phyloP scores from a whole-genome alignment of 2,797 vertebrate genomes.

The Threskiornis aethiopicus region DNA sequence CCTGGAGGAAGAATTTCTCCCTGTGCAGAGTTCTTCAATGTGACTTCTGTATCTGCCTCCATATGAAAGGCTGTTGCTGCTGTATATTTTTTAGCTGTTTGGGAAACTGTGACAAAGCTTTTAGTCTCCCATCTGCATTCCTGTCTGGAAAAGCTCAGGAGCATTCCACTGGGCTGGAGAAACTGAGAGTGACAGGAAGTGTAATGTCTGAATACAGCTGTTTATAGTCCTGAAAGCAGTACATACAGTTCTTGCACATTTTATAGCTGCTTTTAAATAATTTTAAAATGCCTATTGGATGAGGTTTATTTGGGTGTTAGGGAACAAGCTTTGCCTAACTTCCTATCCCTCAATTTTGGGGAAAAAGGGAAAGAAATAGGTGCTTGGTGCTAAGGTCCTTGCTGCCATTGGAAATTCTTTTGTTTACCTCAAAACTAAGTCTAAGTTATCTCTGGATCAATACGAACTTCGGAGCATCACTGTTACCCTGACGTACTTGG shows the following conservation, averaged over 20 bases:
- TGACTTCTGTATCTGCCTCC: neutral
- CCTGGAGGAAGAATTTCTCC: neutral
- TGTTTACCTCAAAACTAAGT: neutral
- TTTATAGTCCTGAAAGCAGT: slow-evolving; percentile 45
- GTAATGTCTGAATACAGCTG: slow-evolving; percentile 8
- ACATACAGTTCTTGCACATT: slow-evolving; percentile 61
- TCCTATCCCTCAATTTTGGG: neutral
- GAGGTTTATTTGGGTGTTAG: neutral
- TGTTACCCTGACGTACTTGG: neutral
- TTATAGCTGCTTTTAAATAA: slow-evolving; percentile 52
- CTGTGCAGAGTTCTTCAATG: neutral
- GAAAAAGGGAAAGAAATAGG: neutral
- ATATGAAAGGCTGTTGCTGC: neutral
- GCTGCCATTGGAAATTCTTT: neutral
- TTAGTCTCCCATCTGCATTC: slow-evolving; percentile 56
- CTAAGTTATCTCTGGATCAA: neutral
- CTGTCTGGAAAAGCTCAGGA: slow-evolving; percentile 58
- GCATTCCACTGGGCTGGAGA: slow-evolving; percentile 26
- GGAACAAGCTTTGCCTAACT: neutral
- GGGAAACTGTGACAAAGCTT: slow-evolving; percentile 56
- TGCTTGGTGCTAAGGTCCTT: neutral
- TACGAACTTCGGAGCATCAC: neutral
- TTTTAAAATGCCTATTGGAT: slow-evolving; percentile 18
- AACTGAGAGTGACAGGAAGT: slow-evolving; percentile 10
- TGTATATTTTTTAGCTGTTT: slow-evolving; percentile 12